Percentiles rank a stretch among this genome's conserved stretches.
Evolutionary conservation across 2,113 vertebrate species (phyloP).

Genomic region (Ancistrus triradiatus): DNA sequence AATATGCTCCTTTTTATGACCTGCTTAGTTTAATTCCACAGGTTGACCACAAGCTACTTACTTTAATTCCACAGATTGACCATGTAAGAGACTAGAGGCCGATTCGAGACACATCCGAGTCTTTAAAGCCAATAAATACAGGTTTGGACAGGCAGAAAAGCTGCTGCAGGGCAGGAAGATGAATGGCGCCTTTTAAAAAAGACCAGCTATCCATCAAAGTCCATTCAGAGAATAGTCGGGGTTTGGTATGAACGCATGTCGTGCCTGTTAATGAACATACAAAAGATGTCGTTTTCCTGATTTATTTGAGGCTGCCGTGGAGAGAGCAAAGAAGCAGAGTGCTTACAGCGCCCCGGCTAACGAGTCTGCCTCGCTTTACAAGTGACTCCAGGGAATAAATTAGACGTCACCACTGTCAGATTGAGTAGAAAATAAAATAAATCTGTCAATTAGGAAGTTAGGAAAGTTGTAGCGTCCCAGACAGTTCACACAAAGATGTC

Average conservation of each 20-base stretch:
- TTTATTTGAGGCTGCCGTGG: slow-evolving; percentile 87
- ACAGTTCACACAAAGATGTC: neutral
- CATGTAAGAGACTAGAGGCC: neutral
- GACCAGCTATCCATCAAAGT: slow-evolving; percentile 89
- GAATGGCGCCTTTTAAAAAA: slow-evolving; percentile 83
- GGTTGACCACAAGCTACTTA: slow-evolving; percentile 5
- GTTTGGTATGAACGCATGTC: slow-evolving; percentile 92
- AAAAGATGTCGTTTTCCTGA: slow-evolving; percentile 89
- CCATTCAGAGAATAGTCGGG: slow-evolving; percentile 89
- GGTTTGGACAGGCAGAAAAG: slow-evolving; percentile 84
- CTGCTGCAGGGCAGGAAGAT: slow-evolving; percentile 87
- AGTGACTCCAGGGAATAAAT: slow-evolving; percentile 46
- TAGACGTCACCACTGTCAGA: slow-evolving; percentile 29
- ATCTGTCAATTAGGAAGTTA: slow-evolving; percentile 21
- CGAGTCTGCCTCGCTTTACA: slow-evolving; percentile 49
- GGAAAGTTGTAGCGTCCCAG: neutral
- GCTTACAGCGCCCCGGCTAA: slow-evolving; percentile 62
- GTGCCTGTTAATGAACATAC: slow-evolving; percentile 93
- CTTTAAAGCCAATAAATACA: slow-evolving; percentile 90
- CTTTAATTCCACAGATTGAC: slow-evolving; percentile 16
- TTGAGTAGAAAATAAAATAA: slow-evolving; percentile 21
- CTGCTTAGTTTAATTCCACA: slow-evolving; percentile 12
- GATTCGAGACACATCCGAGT: neutral
- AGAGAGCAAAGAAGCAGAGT: slow-evolving; percentile 68
- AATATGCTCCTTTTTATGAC: slow-evolving; percentile 21